A percentile compares a stretch with the other conserved stretches of the same genome.
Evolutionary conservation across 2,888 invertebrate genomes (phyloP).

Genomic region (Rhagonycha fulva): DNA sequence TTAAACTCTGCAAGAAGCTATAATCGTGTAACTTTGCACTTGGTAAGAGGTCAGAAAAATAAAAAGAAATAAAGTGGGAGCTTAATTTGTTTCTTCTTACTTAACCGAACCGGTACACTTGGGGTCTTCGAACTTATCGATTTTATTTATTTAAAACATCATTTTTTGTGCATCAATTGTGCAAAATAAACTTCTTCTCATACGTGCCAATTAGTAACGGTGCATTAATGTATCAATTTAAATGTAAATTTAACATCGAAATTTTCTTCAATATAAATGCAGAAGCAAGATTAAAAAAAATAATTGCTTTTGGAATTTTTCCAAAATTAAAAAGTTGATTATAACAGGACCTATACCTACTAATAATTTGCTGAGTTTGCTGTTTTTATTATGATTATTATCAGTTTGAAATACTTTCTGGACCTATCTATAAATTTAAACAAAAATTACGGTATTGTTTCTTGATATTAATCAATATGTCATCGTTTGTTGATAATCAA

Average conservation of each 20-base stretch:
- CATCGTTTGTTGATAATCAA: too few species aligned
- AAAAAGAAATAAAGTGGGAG: constrained; percentile 29
- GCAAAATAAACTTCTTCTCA: background rate
- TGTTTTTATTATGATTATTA: background rate
- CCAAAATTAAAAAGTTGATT: background rate
- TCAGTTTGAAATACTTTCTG: background rate
- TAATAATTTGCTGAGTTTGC: background rate
- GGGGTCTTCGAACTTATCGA: constrained; percentile 37
- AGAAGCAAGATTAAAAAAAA: background rate
- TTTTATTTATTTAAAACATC: constrained; percentile 8
- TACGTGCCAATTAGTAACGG: background rate
- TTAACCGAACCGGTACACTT: constrained; percentile 19
- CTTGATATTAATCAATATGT: background rate
- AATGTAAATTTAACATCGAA: background rate
- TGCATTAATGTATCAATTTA: background rate
- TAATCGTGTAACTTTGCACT: constrained; percentile 3
- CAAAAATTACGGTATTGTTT: background rate
- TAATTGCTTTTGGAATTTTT: background rate
- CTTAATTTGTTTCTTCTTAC: constrained; percentile 25
- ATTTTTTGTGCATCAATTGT: background rate
- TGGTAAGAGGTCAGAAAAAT: constrained; percentile 30
- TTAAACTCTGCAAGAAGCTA: constrained; percentile 8
- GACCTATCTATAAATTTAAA: background rate
- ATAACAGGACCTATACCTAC: background rate
- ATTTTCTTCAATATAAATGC: background rate